Base-by-base conservation (phyloP, 2,113 vertebrate species). In the Passer montanus region DNA sequence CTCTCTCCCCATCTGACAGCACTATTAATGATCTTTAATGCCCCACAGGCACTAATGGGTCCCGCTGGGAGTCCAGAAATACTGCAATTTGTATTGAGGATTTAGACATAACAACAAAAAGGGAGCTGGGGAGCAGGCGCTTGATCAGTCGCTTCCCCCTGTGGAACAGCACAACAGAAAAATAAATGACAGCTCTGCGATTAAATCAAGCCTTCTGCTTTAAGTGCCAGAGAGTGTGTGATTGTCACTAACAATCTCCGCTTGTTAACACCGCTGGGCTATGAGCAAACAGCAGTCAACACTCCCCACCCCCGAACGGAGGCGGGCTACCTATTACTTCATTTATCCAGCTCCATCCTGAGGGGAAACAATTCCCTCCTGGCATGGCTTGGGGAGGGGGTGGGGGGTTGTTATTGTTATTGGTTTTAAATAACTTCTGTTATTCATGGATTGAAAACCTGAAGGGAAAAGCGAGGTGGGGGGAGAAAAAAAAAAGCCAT, bases 11-110 rank as follows among this genome's bases (percentile, higher is more conserved):
- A 97, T 98, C 98, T 99, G 99, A 99, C 99, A 99, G 99, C 98
- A 98, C 98, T 99, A 99, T 99, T 99, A 99, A 99, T 99, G 99
- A 99, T 99, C 98, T 98, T 99, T 99, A 99, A 99, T 99, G 99
- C 98, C 99, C 99, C 98, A 99, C 99, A 99, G 99, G 99, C 99
- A 99, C 98, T 99, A 99, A 99, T 99, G 98, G 99, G 99, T 98
- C 99, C 98, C 98, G 94, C 98, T 99, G 99, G 99, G 99, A 99
- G 98, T 98, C 98, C 98, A 98, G 98, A 99, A 99, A 99, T 98
- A 99, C 98, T 98, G 98, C 98, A 98, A 99, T 99, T 99, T 99
- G 99, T 99, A 99, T 98, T 98, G 99, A 99, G 98, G 99, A 99
- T 99, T 99, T 99, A 99, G 98, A 99, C 98, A 98, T 98, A 98